Base-by-base conservation (phyloP, 1,140 invertebrate species). In the Aphelenchoides fujianensis region DNA sequence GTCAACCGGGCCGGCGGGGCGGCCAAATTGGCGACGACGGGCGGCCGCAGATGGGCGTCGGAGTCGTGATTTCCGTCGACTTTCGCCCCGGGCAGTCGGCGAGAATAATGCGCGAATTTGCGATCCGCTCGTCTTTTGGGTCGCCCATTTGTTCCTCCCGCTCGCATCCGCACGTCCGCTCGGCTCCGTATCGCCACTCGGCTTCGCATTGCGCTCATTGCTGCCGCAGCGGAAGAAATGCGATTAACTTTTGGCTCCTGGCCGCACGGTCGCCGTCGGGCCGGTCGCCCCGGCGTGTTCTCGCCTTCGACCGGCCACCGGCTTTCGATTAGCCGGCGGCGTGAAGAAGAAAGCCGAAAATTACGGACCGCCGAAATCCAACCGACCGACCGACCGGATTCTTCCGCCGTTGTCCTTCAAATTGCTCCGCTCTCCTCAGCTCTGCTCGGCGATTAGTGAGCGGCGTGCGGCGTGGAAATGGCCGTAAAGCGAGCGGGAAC, bases 161-260 rank as follows among this genome's bases (percentile, higher is more conserved):
- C 23, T 48, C 23, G 41, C 41, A 48, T 48, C 41, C 41, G 41
- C 41, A 48, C 12, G 12, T 48, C 23, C 41, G 12, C 23, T 48
- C 41, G 12, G 23, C 23, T 48, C 41, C 12, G 12, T 23, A 48
- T 48, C 41, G 41, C 12, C 12, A n/a, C 12, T 12, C 12, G 41
- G 12, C 23, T 48, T 48, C 12, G 12, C 41, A n/a, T n/a, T n/a
- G n/a, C n/a, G n/a, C 41, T 48, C 41, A 23, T 48, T 48, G 41
- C n/a, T 48, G 41, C 12, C 23, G 41, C 23, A 23, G 23, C 41
- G 12, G 41, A 48, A 48, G 12, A 48, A 48, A 48, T 48, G 41
- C 41, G 41, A 48, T 48, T 48, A 48, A 48, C 41, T 48, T 48
- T 48, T 48, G 41, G n/a, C n/a, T n/a, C n/a, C n/a, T 48, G 41